Evolutionary conservation across 92 coral and sea anemone genomes (phyloP).

Genomic region (Siderastrea siderea): DNA sequence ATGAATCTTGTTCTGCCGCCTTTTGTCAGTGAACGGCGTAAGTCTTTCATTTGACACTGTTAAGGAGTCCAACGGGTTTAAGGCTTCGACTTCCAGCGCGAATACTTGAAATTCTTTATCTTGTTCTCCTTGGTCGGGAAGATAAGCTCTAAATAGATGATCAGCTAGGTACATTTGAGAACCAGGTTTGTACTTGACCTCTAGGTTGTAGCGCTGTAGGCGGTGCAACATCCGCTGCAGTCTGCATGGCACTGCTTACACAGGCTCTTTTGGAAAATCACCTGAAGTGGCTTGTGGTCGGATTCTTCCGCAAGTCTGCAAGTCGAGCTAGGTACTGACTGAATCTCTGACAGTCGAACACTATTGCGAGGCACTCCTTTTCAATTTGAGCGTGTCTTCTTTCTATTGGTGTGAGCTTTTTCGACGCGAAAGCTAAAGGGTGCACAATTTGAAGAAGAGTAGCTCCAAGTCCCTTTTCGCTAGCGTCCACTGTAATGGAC

Average conservation of each 20-base stretch:
- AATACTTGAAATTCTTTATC: slow-evolving; percentile 44
- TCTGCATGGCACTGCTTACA: neutral
- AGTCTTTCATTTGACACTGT: neutral
- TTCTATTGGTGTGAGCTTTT: neutral
- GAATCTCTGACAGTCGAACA: neutral
- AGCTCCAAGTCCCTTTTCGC: too few species aligned
- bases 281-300: neutral
- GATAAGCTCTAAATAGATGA: slow-evolving; percentile 39
- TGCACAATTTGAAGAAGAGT: too few species aligned
- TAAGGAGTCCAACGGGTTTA: slow-evolving; percentile 9
- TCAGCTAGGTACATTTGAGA: slow-evolving; percentile 41
- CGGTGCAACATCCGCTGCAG: slow-evolving; percentile 27
- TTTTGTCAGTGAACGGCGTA: neutral
- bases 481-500: neutral
- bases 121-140: slow-evolving; percentile 9
- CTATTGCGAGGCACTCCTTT: neutral
- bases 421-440: neutral
- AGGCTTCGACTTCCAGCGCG: slow-evolving; percentile 26
- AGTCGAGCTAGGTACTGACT: neutral
- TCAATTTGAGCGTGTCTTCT: too few species aligned
- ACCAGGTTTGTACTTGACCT: slow-evolving; percentile 47
- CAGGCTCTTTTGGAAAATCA: too few species aligned
- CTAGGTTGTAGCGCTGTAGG: slow-evolving; percentile 26
- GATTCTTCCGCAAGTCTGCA: neutral
- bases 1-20: too few species aligned